Evolutionary conservation across 2,113 vertebrate species (phyloP), one percentile per base, ranked within the genome.

Genomic region (Etheostoma cragini): DNA sequence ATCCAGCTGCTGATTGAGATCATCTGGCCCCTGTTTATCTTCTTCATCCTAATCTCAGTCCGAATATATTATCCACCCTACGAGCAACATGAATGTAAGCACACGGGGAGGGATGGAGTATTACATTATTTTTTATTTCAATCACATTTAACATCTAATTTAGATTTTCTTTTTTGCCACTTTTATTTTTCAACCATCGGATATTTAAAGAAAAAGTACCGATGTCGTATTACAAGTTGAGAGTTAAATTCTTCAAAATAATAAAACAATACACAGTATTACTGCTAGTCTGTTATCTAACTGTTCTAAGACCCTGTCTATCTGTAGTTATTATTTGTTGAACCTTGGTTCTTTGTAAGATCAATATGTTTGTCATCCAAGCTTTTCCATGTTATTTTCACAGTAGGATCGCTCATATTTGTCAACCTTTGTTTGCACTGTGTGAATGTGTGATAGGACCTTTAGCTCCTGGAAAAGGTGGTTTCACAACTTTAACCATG

Each of bases 31-130:
- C 95, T 99, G 2, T 97, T 99, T 85, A 97, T 99, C 94, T 99
- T 99, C 92, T 96, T 99, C 89, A 99, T 99, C 90, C 89, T 99
- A 91, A 98, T 99, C 84, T 98, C 98, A 11, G 98, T 99, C 49
- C 95, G 98, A 72, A 92, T 97, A 33, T 94, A 96, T 86, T 99
- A 98, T 89, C 98, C 98, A 7, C 97, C 98, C 22, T 97, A 99
- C 0, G 98, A 99, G 80, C 98, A 99, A 81, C 97, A 98, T 89
- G 96, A 99, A 94, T 99, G 98, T 99, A 94, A 83, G 81, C 21
- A 38, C 8, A 74, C 33, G 17, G 22, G 11, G 5, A 49, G 38
- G 16, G 21, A 38, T 46, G 26, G 24, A 46, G 21, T 15, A 14
- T 16, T 47, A 47, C 3, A 16, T 65, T 6, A 0, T 16, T 50